These are phyloP conservation scores for Gopherus flavomarginatus DNA, from an alignment of 2,113 vertebrate species.

Conservation along the genomic window DNA sequence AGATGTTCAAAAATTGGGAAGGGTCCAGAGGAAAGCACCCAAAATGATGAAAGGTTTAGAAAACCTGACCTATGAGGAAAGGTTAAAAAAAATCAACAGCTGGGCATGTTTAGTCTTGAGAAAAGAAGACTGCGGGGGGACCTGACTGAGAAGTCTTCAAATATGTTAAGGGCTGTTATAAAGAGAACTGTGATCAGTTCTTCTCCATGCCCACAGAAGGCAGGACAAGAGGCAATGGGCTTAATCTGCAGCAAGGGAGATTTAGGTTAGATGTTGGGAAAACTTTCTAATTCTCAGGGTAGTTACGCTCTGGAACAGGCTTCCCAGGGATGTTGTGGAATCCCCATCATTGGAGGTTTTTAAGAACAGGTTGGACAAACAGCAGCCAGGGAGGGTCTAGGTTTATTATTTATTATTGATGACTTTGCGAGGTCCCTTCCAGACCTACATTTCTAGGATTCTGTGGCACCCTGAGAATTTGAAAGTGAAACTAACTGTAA, in stretches of 20 bases:
- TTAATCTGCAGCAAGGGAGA: neutral
- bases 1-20: too few relatives aligned
- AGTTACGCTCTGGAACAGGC: neutral
- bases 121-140: neutral
- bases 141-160: too few relatives aligned
- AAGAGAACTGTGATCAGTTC: neutral
- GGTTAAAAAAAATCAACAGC: too few relatives aligned
- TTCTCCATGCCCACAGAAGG: neutral
- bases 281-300: neutral
- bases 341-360: too few relatives aligned
- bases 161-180: too few relatives aligned
- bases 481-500: neutral
- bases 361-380: neutral
- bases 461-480: neutral
- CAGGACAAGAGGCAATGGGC: neutral
- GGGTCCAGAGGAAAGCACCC: too few relatives aligned
- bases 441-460: neutral
- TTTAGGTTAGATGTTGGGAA: neutral
- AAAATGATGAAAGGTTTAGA: too few relatives aligned
- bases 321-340: too few relatives aligned
- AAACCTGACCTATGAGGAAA: too few relatives aligned
- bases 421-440: neutral
- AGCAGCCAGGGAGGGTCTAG: neutral
- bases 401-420: neutral
- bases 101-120: neutral